Percentiles rank a stretch among this genome's conserved stretches.
phyloP scores from a whole-genome alignment of 2,797 vertebrate genomes.

The Mastacembelus armatus region DNA sequence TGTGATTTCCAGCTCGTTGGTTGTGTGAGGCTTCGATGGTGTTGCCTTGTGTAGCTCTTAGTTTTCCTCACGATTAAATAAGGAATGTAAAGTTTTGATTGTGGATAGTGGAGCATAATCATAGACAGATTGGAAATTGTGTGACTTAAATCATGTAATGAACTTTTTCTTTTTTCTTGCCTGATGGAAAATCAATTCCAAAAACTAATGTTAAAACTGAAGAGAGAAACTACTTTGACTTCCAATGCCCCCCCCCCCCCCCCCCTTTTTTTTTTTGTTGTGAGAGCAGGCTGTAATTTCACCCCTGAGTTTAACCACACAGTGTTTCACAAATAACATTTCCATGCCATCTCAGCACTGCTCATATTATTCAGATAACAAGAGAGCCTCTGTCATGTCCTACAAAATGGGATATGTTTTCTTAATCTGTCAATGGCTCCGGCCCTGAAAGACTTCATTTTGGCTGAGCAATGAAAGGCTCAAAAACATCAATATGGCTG shows the following conservation, averaged over 20 bases:
- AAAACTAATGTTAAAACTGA: slow-evolving; percentile 5
- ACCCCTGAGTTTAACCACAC: slow-evolving; percentile 60
- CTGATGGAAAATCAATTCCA: slow-evolving; percentile 7
- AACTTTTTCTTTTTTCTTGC: neutral
- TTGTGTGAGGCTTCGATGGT: slow-evolving; percentile 34
- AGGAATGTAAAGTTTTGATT: slow-evolving; percentile 9
- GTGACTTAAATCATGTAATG: slow-evolving; percentile 35
- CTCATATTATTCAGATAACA: slow-evolving; percentile 80
- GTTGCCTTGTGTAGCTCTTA: slow-evolving; percentile 40
- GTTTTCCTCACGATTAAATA: slow-evolving; percentile 9
- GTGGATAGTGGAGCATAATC: slow-evolving; percentile 24
- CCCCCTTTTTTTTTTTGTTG: slow-evolving; percentile 41
- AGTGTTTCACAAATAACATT: slow-evolving; percentile 66
- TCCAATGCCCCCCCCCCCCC: no score
- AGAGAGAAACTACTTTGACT: slow-evolving; percentile 45
- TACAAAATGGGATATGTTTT: slow-evolving; percentile 80
- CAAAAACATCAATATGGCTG: slow-evolving; percentile 82
- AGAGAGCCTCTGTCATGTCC: slow-evolving; percentile 72
- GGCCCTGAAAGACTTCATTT: slow-evolving; percentile 80
- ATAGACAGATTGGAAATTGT: slow-evolving; percentile 34
- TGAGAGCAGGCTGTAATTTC: slow-evolving; percentile 60
- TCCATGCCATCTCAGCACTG: slow-evolving; percentile 71
- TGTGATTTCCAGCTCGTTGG: slow-evolving; percentile 68
- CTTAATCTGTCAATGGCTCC: slow-evolving; percentile 79
- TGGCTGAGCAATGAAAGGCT: slow-evolving; percentile 82